A percentile compares a stretch with the other conserved stretches of the same genome.
Conservation (phyloP, 2,113 vertebrate genomes). For the Oplegnathus fasciatus region DNA sequence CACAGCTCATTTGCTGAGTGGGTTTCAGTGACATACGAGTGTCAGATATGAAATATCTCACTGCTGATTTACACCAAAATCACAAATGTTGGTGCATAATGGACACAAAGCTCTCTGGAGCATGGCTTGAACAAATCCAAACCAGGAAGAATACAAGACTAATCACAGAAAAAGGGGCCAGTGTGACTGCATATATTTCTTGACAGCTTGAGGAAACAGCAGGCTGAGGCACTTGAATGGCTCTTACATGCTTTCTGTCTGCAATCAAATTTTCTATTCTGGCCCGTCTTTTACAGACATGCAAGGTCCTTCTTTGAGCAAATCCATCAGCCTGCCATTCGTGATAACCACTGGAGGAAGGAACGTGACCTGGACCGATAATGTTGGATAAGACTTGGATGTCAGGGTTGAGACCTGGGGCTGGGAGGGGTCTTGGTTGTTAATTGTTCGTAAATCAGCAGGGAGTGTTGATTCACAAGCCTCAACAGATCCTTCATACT, state of each 20-base stretch:
- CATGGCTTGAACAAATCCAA: background rate
- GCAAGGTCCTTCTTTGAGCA: background rate
- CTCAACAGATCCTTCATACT: background rate
- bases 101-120: constrained; percentile 2
- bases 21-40: background rate
- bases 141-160: constrained; percentile 10
- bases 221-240: constrained; percentile 4
- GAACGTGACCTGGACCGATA: too few species aligned
- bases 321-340: constrained; percentile 19
- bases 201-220: constrained; percentile 13
- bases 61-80: constrained; percentile 6
- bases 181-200: background rate
- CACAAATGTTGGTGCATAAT: constrained; percentile 7
- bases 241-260: constrained; percentile 24
- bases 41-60: constrained; percentile 21
- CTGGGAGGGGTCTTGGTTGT: background rate
- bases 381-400: constrained; percentile 4
- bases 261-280: constrained; percentile 60
- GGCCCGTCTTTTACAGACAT: constrained; percentile 19
- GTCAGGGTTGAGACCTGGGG: background rate
- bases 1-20: background rate
- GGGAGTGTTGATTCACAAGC: background rate
- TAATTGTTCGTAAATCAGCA: background rate
- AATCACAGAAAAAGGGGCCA: constrained; percentile 10
- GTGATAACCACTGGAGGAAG: too few species aligned